These are phyloP conservation scores for Eurois occulta DNA, from an alignment of 2,888 invertebrate genomes.

Conservation along the genomic window DNA sequence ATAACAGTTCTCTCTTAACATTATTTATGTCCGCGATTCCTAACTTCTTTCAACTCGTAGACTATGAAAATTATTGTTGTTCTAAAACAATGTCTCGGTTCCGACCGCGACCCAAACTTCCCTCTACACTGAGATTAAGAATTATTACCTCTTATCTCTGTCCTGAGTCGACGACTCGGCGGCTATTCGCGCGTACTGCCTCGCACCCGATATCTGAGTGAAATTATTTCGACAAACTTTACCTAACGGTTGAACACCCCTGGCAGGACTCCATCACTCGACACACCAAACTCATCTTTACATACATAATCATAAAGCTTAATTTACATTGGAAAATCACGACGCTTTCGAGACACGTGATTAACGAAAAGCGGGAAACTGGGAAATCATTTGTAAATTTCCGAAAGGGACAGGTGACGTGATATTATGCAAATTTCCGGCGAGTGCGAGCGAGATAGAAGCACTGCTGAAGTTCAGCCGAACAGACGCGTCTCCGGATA, in stretches of 20 bases:
- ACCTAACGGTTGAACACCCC: constrained; percentile 82
- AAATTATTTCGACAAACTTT: constrained; percentile 89
- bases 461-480: constrained; percentile 79
- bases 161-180: constrained; percentile 85
- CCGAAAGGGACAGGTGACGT: constrained; percentile 88
- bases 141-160: constrained; percentile 87
- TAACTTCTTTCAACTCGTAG: constrained; percentile 74
- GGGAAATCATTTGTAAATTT: constrained; percentile 89
- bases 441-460: constrained; percentile 79
- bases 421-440: constrained; percentile 85
- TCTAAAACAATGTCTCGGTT: constrained; percentile 77
- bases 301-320: constrained; percentile 68
- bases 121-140: constrained; percentile 82
- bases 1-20: constrained; percentile 59
- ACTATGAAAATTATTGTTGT: constrained; percentile 79
- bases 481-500: constrained; percentile 80
- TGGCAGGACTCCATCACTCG: constrained; percentile 59
- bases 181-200: constrained; percentile 80
- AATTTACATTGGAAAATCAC: constrained; percentile 61
- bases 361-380: constrained; percentile 88
- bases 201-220: constrained; percentile 82
- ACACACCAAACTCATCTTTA: constrained; percentile 71
- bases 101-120: constrained; percentile 73
- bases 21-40: constrained; percentile 67
- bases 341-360: constrained; percentile 83